Conservation (phyloP, 2,113 vertebrate genomes). For the Barnardius zonarius region DNA sequence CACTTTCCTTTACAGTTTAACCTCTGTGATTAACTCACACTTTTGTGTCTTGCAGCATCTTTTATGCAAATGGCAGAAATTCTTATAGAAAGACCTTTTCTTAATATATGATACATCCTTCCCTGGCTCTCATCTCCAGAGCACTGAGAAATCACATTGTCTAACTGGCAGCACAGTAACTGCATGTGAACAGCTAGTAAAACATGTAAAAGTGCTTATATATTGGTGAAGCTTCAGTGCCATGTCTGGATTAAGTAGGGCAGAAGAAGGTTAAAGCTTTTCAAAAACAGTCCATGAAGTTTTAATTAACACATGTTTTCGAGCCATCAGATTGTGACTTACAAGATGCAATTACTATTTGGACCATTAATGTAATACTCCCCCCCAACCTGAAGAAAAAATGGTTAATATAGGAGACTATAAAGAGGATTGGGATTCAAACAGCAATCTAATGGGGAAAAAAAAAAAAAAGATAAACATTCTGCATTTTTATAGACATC, state of each 20-base stretch:
- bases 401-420: conserved; percentile 44
- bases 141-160: not conserved
- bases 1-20: conserved; percentile 24
- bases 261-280: not conserved
- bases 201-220: not conserved
- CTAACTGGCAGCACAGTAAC: not conserved
- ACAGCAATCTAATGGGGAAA: conserved; percentile 31
- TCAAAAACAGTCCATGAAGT: not conserved
- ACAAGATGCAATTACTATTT: conserved; percentile 39
- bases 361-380: conserved; percentile 44
- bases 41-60: conserved; percentile 39
- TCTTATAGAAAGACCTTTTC: conserved; percentile 44
- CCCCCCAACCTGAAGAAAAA: conserved; percentile 39
- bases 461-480: conserved; percentile 29
- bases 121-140: not conserved
- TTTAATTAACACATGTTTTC: conserved; percentile 19
- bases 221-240: not conserved
- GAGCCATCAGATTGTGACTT: conserved; percentile 40
- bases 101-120: conserved; percentile 60
- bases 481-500: conserved; percentile 44
- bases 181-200: not conserved
- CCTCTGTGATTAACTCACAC: conserved; percentile 50
- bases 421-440: conserved; percentile 55
- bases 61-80: conserved; percentile 58
- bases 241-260: not conserved